Evolutionary conservation across 2,888 invertebrate genomes (phyloP), one percentile per base, ranked within the genome.

Genomic region (Odontomyia ornata): DNA sequence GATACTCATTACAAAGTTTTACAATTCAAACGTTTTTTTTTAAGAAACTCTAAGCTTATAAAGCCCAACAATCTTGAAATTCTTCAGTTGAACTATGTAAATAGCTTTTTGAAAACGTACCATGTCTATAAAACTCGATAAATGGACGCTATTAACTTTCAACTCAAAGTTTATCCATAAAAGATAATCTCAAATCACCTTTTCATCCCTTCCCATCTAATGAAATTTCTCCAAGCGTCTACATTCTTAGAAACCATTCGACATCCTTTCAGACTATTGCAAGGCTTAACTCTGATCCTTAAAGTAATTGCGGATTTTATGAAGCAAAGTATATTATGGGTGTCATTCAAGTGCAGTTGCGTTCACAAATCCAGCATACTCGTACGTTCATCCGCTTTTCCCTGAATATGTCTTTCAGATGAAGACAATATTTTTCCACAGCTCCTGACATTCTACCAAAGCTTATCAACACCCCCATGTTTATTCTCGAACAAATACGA

Each of bases 221-320:
- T n/a, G n/a, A n/a, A n/a, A n/a, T 36, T 36, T 36, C 9, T 36
- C n/a, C n/a, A n/a, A n/a, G n/a, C n/a, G n/a, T 36, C 36, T 36
- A 5, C 36, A 36, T 36, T 36, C 9, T 36, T 36, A 36, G 18
- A 4, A 9, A 52, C 15, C 18, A 52, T 52, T 9, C 52, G n/a
- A 52, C 3, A 69, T 69, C 43, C 69, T 25, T 67, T 25, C 15
- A 25, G 47, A 23, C 47, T 7, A 69, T 69, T 46, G 67, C 23
- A 65, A 2, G 30, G 69, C 47, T 46, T 69, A 46, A n/a, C 25
- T 13, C 36, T 69, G 47, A 69, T 69, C 69, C 69, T 69, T 23
- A 69, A 69, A 69, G 69, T 69, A 69, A 69, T 69, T 69, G 46
- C 69, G 11, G 47, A 69, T 69, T 69, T 69, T 69, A 69, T 69